Percentiles rank a stretch among this genome's conserved stretches.
Evolutionary conservation across 2,888 invertebrate genomes (phyloP).

Genomic region (Aphrophora alni): DNA sequence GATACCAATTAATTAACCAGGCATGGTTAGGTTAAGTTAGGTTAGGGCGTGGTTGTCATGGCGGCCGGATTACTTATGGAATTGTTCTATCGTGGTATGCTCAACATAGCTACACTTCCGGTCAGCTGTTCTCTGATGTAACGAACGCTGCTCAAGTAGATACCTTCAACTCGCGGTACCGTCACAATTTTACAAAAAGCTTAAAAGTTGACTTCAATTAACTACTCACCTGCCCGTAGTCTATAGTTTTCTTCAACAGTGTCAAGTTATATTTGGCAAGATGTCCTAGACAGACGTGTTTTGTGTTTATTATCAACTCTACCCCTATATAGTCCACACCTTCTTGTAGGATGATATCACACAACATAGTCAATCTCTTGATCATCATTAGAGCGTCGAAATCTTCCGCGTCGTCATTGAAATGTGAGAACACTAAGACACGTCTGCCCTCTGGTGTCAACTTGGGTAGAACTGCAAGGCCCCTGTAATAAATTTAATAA

Average conservation of each 20-base stretch:
- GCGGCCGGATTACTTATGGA: no score
- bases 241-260: constrained; percentile 43
- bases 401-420: constrained; percentile 40
- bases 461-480: constrained; percentile 41
- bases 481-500: constrained; percentile 43
- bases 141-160: no score
- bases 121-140: no score
- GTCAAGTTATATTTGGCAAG: constrained; percentile 45
- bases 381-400: constrained; percentile 46
- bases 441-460: constrained; percentile 42
- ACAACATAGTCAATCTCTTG: constrained; percentile 46
- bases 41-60: no score
- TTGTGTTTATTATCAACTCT: constrained; percentile 46
- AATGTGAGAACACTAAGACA: constrained; percentile 46
- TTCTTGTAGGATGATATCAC: constrained; percentile 46
- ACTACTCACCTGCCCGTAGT: constrained; percentile 45
- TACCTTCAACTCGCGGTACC: no score
- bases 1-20: no score
- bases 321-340: constrained; percentile 45
- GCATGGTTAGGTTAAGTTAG: no score
- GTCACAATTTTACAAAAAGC: no score
- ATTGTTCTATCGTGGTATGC: no score
- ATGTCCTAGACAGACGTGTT: constrained; percentile 45
- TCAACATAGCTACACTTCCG: no score
- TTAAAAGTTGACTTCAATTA: no score